phyloP scores from a whole-genome alignment of 2,797 vertebrate genomes.

The Protonibea diacanthus region DNA sequence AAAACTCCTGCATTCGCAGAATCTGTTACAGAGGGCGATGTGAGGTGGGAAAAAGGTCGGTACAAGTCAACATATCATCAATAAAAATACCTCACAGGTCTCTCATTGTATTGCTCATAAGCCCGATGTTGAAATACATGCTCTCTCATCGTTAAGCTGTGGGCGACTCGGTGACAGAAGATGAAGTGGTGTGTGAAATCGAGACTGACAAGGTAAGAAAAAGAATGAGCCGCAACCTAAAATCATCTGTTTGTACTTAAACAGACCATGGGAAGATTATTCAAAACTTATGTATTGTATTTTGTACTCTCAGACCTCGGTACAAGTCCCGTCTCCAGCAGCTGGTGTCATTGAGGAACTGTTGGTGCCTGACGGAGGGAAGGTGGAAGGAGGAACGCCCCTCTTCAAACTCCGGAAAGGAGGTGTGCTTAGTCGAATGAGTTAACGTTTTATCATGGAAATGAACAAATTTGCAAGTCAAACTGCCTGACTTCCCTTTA shows the following conservation, averaged over 20 bases:
- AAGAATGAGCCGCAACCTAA: background rate
- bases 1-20: constrained; percentile 97
- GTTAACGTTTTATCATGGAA: background rate
- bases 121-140: background rate
- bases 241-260: background rate
- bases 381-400: constrained; percentile 94
- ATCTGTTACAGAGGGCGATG: constrained; percentile 97
- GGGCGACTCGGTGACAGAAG: constrained; percentile 93
- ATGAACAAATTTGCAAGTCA: background rate
- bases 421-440: constrained; percentile 65
- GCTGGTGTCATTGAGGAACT: constrained; percentile 94
- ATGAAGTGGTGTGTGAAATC: constrained; percentile 98
- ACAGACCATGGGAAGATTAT: no score
- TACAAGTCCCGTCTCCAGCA: constrained; percentile 95
- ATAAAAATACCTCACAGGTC: background rate
- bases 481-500: no score
- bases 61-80: background rate
- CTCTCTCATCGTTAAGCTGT: constrained; percentile 83
- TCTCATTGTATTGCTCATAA: background rate
- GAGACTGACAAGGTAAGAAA: constrained; percentile 94
- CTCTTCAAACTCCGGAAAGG: constrained; percentile 96
- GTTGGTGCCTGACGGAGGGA: constrained; percentile 94
- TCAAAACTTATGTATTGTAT: background rate
- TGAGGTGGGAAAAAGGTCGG: constrained; percentile 98
- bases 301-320: constrained; percentile 87